These are phyloP conservation scores for Loris lydekkerianus DNA, from an alignment of 2,797 vertebrate genomes.

Conservation along the genomic window DNA sequence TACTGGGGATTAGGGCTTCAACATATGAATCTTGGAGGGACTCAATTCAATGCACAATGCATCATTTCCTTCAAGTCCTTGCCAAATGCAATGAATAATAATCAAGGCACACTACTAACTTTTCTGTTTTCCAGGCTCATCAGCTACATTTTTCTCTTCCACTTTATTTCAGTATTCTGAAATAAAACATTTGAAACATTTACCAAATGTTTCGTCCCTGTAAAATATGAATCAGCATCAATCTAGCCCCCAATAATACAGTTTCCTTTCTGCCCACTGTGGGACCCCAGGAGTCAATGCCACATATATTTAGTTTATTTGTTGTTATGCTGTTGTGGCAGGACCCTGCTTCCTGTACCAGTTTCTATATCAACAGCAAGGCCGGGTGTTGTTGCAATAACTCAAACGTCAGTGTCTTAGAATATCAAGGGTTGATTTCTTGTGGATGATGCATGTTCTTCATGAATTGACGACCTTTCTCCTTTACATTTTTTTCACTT, in stretches of 20 bases:
- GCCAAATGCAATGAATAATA: background rate
- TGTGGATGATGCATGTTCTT: background rate
- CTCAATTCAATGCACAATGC: background rate
- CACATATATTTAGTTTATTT: background rate
- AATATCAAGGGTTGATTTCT: background rate
- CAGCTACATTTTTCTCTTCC: slow-evolving; percentile 23
- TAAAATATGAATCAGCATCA: slow-evolving; percentile 27
- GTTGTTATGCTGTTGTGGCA: background rate
- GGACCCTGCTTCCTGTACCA: background rate
- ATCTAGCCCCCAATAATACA: background rate
- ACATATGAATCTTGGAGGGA: background rate
- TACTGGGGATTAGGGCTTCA: background rate
- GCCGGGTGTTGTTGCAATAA: background rate
- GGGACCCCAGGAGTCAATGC: background rate
- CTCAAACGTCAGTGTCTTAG: background rate
- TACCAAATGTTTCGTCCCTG: background rate
- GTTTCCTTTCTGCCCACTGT: background rate
- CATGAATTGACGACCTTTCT: background rate
- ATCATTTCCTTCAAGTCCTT: background rate
- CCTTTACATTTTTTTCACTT: background rate
- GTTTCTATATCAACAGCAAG: slow-evolving; percentile 27
- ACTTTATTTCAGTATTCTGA: slow-evolving; percentile 39
- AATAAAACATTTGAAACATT: background rate
- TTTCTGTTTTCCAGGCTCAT: slow-evolving; percentile 54
- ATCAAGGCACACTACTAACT: background rate